Conservation (phyloP, 2,888 invertebrate genomes). For the Heliconius aoede region DNA sequence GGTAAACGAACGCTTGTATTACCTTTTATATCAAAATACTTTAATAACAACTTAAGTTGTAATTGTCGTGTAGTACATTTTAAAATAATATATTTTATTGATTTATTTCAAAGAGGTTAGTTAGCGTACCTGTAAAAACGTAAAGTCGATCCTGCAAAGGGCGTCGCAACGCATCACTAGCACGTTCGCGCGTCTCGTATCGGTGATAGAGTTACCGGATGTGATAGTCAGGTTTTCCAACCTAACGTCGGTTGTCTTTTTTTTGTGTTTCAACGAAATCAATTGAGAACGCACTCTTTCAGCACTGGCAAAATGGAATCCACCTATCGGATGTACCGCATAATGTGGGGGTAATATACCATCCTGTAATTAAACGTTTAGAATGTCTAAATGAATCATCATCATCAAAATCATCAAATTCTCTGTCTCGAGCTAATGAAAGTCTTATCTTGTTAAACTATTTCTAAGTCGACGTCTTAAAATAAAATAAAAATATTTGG, state of each 20-base stretch:
- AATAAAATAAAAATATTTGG: no score
- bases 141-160: conserved; percentile 86
- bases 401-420: no score
- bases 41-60: no score
- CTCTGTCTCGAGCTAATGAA: neutral
- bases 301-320: conserved; percentile 75
- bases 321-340: conserved; percentile 69
- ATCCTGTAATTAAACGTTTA: conserved; percentile 56
- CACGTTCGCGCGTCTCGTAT: conserved; percentile 51
- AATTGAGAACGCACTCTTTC: conserved; percentile 69
- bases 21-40: no score
- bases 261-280: conserved; percentile 50
- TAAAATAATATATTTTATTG: neutral
- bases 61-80: neutral
- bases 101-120: no score
- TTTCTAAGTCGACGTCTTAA: no score
- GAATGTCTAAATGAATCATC: neutral
- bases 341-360: conserved; percentile 65
- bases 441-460: no score
- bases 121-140: conserved; percentile 85
- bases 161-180: conserved; percentile 86
- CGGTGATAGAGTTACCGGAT: conserved; percentile 32
- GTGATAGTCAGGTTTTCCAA: conserved; percentile 43
- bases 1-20: no score
- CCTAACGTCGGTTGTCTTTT: conserved; percentile 29